Evolutionary conservation across 2,888 invertebrate genomes (phyloP).

Genomic region (Ochropacha duplaris): DNA sequence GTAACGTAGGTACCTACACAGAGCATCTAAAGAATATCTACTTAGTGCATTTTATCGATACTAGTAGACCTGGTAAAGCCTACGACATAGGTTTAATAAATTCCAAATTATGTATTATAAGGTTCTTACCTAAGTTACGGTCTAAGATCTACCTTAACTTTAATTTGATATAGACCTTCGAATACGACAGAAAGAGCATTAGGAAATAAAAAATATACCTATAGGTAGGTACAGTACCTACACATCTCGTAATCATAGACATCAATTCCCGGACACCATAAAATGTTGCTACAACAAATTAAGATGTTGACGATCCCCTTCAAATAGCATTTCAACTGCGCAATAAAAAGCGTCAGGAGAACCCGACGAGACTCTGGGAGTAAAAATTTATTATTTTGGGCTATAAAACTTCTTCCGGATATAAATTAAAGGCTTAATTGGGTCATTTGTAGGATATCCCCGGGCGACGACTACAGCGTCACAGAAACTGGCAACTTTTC

Average conservation of each 20-base stretch:
- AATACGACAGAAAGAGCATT: neutral
- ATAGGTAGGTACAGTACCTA: too few species aligned
- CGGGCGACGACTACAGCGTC: neutral
- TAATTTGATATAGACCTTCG: too few species aligned
- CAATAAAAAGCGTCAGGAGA: neutral
- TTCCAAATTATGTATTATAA: too few species aligned
- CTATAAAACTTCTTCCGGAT: conserved; percentile 4
- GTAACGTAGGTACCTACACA: too few species aligned
- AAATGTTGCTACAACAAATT: neutral
- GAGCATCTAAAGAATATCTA: too few species aligned
- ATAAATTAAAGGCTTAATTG: conserved; percentile 5
- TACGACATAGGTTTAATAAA: too few species aligned
- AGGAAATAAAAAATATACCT: neutral
- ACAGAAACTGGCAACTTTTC: neutral
- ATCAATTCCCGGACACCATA: neutral
- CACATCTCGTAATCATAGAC: neutral
- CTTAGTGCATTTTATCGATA: too few species aligned
- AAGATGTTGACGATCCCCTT: neutral
- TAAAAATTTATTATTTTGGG: conserved; percentile 1
- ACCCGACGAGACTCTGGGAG: neutral
- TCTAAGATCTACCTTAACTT: too few species aligned
- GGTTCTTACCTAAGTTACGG: too few species aligned
- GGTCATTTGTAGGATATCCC: conserved; percentile 4
- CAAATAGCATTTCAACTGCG: neutral
- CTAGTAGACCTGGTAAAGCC: too few species aligned